These are phyloP conservation scores for Amphiprion percula DNA, from an alignment of 2,113 vertebrate species.

Conservation along the genomic window DNA sequence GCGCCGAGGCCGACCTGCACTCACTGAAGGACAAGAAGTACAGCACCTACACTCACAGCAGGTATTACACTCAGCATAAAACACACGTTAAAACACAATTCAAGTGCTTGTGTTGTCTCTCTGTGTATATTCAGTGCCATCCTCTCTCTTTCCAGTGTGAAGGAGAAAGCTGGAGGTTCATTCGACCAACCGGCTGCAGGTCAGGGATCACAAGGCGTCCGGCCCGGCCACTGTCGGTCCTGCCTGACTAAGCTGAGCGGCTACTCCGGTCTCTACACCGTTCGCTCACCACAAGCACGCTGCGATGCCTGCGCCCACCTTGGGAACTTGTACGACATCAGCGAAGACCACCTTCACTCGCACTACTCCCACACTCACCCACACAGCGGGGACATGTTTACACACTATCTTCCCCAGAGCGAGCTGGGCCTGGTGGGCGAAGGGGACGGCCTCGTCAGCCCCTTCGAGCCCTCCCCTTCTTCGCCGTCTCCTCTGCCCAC, in stretches of 20 bases:
- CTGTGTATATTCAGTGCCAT: conserved; percentile 13
- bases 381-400: conserved; percentile 80
- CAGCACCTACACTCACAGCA: conserved; percentile 85
- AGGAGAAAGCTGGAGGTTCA: conserved; percentile 74
- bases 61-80: conserved; percentile 45
- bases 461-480: conserved; percentile 85
- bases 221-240: conserved; percentile 91
- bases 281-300: conserved; percentile 92
- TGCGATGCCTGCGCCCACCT: conserved; percentile 93
- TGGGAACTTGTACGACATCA: conserved; percentile 96
- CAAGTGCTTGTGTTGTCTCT: background rate
- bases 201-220: conserved; percentile 78
- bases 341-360: conserved; percentile 93
- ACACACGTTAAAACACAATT: background rate
- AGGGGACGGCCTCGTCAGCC: conserved; percentile 90
- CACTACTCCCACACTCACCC: conserved; percentile 75
- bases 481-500: conserved; percentile 66
- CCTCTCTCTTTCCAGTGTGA: conserved; percentile 55
- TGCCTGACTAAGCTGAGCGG: conserved; percentile 93
- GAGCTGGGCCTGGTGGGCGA: conserved; percentile 84
- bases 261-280: conserved; percentile 91
- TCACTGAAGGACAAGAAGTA: conserved; percentile 93
- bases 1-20: conserved; percentile 86
- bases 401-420: conserved; percentile 84
- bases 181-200: conserved; percentile 82